Evolutionary conservation across 2,888 invertebrate species (phyloP), one percentile per base, ranked within the genome.

Genomic region (Athalia rosae): DNA sequence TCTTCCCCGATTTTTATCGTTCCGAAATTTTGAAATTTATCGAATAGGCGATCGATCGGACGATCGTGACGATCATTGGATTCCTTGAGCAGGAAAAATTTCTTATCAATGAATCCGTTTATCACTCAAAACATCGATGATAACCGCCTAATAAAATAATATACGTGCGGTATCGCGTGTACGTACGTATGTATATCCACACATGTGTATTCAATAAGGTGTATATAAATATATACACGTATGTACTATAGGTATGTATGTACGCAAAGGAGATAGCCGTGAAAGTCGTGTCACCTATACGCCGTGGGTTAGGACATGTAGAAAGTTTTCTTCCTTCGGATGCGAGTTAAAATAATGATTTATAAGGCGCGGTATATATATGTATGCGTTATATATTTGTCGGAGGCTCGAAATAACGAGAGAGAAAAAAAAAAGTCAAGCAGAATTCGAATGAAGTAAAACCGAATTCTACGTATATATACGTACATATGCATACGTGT

Each of bases 241-340:
- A 41, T 50, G 28, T 67, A 53, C 13, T 45, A n/a, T 11, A 58
- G 15, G 7, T 59, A 7, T 8, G 15, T 7, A 5, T 28, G 76
- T 81, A 73, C 80, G 69, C 62, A 79, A 74, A 80, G 76, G 76
- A 80, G 81, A 81, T 80, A 80, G 58, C 71, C 77, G 84, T 82
- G 84, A 85, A 84, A 85, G 84, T 83, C 82, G 74, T 76, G 80
- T 81, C 82, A 81, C 79, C 80, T 80, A 81, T 79, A 78, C 8
- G 61, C 73, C 81, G 80, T 80, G 79, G 77, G 61, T 67, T 28
- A 28, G 28, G 28, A 7, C 9, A 61, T 76, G 78, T 82, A 82
- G 82, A 85, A 83, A 84, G 82, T 82, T 59, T 71, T 47, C 28
- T 28, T 28, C 28, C 28, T 28, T 28, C 28, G 28, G 28, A 28